Evolutionary conservation across 2,113 vertebrate genomes (phyloP).

Genomic region (Andinoacara biseriatus): DNA sequence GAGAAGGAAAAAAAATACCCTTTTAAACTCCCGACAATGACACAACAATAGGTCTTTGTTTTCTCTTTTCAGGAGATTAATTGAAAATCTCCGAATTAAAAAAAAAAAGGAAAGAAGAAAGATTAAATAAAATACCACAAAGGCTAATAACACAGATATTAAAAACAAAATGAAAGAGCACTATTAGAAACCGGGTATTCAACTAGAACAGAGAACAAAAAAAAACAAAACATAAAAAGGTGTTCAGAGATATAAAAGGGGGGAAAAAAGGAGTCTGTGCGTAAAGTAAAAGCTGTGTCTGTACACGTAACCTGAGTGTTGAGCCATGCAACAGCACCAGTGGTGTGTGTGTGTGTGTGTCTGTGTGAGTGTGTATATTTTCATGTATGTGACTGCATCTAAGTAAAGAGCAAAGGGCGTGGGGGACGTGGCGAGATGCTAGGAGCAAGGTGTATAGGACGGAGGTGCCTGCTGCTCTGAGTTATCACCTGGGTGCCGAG

Average conservation of each 20-base stretch:
- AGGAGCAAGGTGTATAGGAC: conserved; percentile 65
- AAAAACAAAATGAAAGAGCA: conserved; percentile 48
- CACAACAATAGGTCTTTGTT: conserved; percentile 74
- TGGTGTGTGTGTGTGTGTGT: background rate
- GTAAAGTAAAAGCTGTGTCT: conserved; percentile 20
- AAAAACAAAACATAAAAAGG: conserved; percentile 46
- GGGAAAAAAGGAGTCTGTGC: conserved; percentile 16
- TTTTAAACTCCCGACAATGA: conserved; percentile 72
- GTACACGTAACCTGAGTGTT: conserved; percentile 45
- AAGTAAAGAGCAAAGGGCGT: conserved; percentile 66
- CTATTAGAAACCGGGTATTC: conserved; percentile 53
- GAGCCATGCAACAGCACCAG: conserved; percentile 10
- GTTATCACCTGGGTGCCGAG: conserved; percentile 79
- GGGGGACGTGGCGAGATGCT: conserved; percentile 60
- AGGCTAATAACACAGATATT: conserved; percentile 72
- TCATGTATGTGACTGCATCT: conserved; percentile 48
- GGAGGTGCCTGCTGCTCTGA: conserved; percentile 72
- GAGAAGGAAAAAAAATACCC: conserved; percentile 44
- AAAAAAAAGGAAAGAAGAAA: conserved; percentile 1
- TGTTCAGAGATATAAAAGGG: conserved; percentile 55
- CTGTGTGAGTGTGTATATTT: background rate
- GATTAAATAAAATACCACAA: conserved; percentile 71
- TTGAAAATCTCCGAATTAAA: conserved; percentile 75
- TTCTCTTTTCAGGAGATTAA: conserved; percentile 73
- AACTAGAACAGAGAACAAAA: conserved; percentile 46